phyloP scores from a whole-genome alignment of 2,888 invertebrate genomes.

The Oscheius sp. region DNA sequence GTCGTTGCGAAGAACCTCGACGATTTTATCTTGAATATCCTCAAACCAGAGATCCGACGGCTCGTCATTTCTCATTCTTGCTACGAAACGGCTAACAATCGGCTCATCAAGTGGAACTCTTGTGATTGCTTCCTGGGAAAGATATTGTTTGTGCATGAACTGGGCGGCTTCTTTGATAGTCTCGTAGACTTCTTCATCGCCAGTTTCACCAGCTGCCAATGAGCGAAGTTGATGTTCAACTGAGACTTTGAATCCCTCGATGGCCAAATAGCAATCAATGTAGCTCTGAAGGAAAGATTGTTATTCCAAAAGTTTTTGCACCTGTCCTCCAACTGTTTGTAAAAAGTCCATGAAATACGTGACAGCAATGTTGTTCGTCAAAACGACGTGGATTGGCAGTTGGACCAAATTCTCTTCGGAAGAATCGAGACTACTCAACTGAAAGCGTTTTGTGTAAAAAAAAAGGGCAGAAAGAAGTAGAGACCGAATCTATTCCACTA shows the following conservation, averaged over 20 bases:
- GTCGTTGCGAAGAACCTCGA: slow-evolving; percentile 74
- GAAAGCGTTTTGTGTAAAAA: background rate
- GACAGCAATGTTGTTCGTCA: slow-evolving; percentile 82
- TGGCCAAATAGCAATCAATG: slow-evolving; percentile 82
- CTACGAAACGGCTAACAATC: slow-evolving; percentile 76
- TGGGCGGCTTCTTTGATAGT: slow-evolving; percentile 78
- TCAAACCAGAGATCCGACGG: slow-evolving; percentile 84
- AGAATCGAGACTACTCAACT: slow-evolving; percentile 5
- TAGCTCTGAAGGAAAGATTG: too few relatives aligned
- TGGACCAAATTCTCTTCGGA: slow-evolving; percentile 48
- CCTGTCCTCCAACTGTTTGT: slow-evolving; percentile 78
- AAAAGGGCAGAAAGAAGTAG: background rate
- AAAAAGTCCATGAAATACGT: slow-evolving; percentile 82
- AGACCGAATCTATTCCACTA: slow-evolving; percentile 30
- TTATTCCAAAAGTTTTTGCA: too few relatives aligned
- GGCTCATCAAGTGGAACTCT: slow-evolving; percentile 77
- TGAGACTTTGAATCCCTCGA: slow-evolving; percentile 76
- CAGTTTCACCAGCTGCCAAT: slow-evolving; percentile 65
- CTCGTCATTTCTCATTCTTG: slow-evolving; percentile 77
- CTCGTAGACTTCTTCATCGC: slow-evolving; percentile 68
- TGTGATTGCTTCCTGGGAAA: slow-evolving; percentile 79
- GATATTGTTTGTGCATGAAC: slow-evolving; percentile 82
- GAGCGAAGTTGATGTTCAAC: slow-evolving; percentile 78
- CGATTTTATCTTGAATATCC: slow-evolving; percentile 77
- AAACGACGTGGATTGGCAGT: slow-evolving; percentile 79